A percentile compares a stretch with the other conserved stretches of the same genome.
Conservation (phyloP, 2,797 vertebrate genomes). For the Argyrosomus regius region DNA sequence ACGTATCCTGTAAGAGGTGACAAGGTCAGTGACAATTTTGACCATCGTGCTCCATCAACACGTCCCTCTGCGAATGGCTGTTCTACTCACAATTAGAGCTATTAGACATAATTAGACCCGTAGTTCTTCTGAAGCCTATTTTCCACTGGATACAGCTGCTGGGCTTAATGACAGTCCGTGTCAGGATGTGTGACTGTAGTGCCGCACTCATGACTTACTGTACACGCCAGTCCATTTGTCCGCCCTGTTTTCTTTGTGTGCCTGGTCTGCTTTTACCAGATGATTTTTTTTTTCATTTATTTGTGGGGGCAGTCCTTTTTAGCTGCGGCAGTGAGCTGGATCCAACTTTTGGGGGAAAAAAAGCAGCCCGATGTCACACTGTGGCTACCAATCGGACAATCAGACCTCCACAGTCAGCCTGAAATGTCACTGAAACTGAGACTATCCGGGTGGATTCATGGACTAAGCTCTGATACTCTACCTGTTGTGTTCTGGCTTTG, state of each 20-base stretch:
- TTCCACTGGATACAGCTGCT: constrained; percentile 38
- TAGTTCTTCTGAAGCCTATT: constrained; percentile 44
- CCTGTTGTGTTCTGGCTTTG: no score
- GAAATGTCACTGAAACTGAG: no score
- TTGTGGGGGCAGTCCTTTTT: no score
- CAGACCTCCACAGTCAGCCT: no score
- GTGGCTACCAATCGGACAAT: no score
- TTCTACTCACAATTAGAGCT: constrained; percentile 28
- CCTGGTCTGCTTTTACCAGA: constrained; percentile 3
- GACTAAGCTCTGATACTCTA: no score
- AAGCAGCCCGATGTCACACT: no score
- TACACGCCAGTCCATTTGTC: constrained; percentile 1
- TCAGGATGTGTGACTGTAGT: constrained; percentile 22
- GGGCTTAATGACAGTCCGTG: constrained; percentile 28
- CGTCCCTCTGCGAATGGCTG: constrained; percentile 24
- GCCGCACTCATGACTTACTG: constrained; percentile 22
- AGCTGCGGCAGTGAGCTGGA: no score
- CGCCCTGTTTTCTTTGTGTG: constrained; percentile 14
- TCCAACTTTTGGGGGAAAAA: no score
- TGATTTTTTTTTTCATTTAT: neutral
- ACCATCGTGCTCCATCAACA: neutral
- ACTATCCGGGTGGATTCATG: no score
- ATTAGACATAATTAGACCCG: constrained; percentile 51
- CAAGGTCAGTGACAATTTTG: neutral
- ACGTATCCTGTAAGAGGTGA: neutral